phyloP scores from a whole-genome alignment of 2,888 invertebrate genomes.

The Hirtodrosophila cameraria region DNA sequence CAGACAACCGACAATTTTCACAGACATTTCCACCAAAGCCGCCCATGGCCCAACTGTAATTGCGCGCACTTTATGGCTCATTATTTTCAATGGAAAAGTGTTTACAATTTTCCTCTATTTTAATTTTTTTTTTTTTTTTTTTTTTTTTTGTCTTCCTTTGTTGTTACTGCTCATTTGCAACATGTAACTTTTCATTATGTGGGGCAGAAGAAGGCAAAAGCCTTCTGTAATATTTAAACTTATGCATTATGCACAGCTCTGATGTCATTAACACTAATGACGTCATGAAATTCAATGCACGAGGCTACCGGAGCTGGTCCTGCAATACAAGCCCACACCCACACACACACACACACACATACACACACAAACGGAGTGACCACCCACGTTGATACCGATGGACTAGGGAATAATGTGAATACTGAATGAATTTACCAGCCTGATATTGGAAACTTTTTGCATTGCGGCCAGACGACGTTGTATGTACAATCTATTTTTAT shows the following conservation, averaged over 20 bases:
- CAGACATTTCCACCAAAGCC: conserved; percentile 12
- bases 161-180: conserved; percentile 60
- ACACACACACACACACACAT: conserved; percentile 16
- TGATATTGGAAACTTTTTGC: conserved; percentile 59
- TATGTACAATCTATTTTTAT: conserved; percentile 50
- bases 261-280: conserved; percentile 75
- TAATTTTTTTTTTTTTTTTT: conserved; percentile 11
- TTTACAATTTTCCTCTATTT: conserved; percentile 27
- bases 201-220: conserved; percentile 27
- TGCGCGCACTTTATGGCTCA: conserved; percentile 72
- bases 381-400: conserved; percentile 13
- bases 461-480: conserved; percentile 42
- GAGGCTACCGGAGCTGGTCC: conserved; percentile 24
- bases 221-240: conserved; percentile 66
- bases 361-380: conserved; percentile 8
- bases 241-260: conserved; percentile 67
- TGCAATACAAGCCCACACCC: conserved; percentile 14
- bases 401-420: conserved; percentile 41
- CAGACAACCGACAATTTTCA: conserved; percentile 18
- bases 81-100: conserved; percentile 70
- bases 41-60: conserved; percentile 35
- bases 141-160: background rate
- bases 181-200: conserved; percentile 75
- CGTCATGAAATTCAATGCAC: conserved; percentile 78
- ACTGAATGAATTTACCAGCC: conserved; percentile 46